phyloP scores from a whole-genome alignment of 2,113 vertebrate genomes.

The Aix galericulata region DNA sequence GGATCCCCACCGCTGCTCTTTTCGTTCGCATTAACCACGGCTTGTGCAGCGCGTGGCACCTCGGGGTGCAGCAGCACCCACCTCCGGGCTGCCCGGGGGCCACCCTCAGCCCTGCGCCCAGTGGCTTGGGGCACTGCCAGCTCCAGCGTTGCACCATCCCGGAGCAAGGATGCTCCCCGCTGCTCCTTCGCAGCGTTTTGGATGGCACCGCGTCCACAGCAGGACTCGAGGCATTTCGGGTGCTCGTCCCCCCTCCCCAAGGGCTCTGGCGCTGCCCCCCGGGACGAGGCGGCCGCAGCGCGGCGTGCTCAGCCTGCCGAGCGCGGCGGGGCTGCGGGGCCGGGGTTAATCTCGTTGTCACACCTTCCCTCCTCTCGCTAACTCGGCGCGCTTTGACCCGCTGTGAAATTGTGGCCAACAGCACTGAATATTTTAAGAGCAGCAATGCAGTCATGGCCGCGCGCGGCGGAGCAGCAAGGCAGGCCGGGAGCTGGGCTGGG shows the following conservation, averaged over 20 bases:
- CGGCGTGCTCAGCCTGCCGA: constrained; percentile 61
- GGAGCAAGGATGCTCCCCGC: not conserved
- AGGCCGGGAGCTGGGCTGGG: constrained; percentile 58
- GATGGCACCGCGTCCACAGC: fast-evolving
- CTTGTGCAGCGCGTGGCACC: not conserved
- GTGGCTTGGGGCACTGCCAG: fast-evolving
- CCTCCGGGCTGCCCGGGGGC: not conserved
- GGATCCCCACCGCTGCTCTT: constrained; percentile 1
- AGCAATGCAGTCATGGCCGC: constrained; percentile 34
- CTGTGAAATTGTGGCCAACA: constrained; percentile 64
- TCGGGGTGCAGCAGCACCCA: not conserved
- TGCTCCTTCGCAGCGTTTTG: not conserved
- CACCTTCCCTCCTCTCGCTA: constrained; percentile 67
- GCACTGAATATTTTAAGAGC: constrained; percentile 71
- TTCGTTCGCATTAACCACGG: not conserved
- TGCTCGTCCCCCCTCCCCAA: no score
- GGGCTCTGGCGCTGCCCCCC: fast-evolving
- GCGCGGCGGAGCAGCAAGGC: constrained; percentile 36
- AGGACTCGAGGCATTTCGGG: not conserved
- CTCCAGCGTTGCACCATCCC: not conserved
- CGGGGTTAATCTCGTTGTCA: constrained; percentile 51
- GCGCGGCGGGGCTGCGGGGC: not conserved
- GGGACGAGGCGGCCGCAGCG: not conserved
- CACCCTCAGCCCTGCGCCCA: not conserved
- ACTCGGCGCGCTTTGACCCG: constrained; percentile 57